Conservation (phyloP, 2,888 invertebrate genomes). For the Caenorhabditis sp. region DNA sequence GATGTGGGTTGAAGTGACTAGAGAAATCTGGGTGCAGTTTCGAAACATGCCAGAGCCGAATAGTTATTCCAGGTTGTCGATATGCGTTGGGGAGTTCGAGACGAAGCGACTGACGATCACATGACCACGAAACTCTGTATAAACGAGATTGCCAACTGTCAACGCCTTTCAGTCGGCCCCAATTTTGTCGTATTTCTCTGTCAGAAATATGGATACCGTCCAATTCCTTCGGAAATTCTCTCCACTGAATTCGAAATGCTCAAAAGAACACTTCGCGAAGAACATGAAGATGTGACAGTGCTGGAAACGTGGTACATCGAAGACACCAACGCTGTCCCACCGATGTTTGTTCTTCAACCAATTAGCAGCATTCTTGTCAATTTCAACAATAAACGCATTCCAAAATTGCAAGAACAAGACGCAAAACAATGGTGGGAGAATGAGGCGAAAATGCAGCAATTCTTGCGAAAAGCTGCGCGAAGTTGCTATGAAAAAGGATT, state of each 20-base stretch:
- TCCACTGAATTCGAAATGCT: slow-evolving; percentile 88
- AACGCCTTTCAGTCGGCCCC: slow-evolving; percentile 93
- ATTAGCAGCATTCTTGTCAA: slow-evolving; percentile 95
- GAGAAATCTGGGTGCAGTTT: too few species aligned
- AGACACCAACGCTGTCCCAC: slow-evolving; percentile 93
- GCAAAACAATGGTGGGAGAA: slow-evolving; percentile 98
- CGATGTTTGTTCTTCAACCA: slow-evolving; percentile 91
- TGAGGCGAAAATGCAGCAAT: slow-evolving; percentile 89
- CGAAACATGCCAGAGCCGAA: too few species aligned
- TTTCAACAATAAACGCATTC: slow-evolving; percentile 96
- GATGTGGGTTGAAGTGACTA: too few species aligned
- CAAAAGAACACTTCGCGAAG: slow-evolving; percentile 79
- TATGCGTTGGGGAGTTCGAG: slow-evolving; percentile 97
- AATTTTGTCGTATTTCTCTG: slow-evolving; percentile 97
- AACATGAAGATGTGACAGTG: slow-evolving; percentile 53
- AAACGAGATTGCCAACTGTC: slow-evolving; percentile 96
- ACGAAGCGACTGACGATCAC: slow-evolving; percentile 98
- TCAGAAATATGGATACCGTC: slow-evolving; percentile 97
- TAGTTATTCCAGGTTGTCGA: slow-evolving; percentile 83
- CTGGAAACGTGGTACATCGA: slow-evolving; percentile 79
- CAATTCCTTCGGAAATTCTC: slow-evolving; percentile 92
- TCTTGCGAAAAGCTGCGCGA: slow-evolving; percentile 85
- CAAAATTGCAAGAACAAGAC: slow-evolving; percentile 92
- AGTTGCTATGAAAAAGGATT: slow-evolving; percentile 85
- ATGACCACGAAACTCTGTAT: slow-evolving; percentile 98